These are phyloP conservation scores for Leptopilina clavipes DNA, from an alignment of 1,140 invertebrate genomes.

Conservation along the genomic window DNA sequence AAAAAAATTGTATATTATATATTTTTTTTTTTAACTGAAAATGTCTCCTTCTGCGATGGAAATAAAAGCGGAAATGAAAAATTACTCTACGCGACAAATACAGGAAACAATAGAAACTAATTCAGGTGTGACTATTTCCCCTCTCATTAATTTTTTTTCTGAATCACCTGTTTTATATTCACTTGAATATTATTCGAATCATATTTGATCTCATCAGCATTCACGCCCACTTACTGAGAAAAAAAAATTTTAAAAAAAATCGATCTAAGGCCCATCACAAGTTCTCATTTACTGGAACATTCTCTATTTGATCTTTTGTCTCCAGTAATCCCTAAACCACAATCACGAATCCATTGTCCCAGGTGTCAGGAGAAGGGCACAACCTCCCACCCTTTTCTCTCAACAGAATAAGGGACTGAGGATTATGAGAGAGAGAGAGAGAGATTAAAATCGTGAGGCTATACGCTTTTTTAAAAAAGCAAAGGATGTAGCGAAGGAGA, in stretches of 20 bases:
- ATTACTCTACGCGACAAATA: neutral
- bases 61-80: neutral
- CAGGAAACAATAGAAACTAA: neutral
- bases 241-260: too few species aligned
- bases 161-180: conserved; percentile 21
- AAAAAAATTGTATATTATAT: too few species aligned
- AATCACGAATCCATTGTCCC: conserved; percentile 64
- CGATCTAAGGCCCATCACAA: too few species aligned
- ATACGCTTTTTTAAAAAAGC: conserved; percentile 33
- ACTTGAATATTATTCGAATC: conserved; percentile 3
- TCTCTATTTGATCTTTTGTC: conserved; percentile 58
- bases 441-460: conserved; percentile 51
- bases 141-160: neutral
- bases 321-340: conserved; percentile 66
- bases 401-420: conserved; percentile 47
- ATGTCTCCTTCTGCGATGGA: neutral
- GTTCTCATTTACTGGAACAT: conserved; percentile 57
- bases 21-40: too few species aligned
- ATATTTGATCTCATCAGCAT: conserved; percentile 10
- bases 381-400: conserved; percentile 42
- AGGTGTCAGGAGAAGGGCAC: conserved; percentile 48
- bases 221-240: too few species aligned
- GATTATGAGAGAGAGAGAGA: too few species aligned
- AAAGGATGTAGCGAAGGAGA: neutral
- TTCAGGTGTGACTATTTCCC: neutral